Conservation (phyloP, 2,888 invertebrate genomes). For the Schizotus pectinicornis region DNA sequence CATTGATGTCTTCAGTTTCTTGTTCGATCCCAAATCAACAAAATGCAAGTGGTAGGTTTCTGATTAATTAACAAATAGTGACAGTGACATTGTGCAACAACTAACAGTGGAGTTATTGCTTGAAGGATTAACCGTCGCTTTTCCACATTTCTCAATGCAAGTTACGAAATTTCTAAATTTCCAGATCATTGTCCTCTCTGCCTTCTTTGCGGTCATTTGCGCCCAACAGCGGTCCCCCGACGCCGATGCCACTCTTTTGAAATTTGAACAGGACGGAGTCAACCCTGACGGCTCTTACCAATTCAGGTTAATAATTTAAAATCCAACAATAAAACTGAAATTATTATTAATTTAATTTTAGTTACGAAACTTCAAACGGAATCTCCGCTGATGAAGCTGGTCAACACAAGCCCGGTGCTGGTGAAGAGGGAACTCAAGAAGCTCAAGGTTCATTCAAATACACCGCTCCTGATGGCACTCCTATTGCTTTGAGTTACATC, state of each 20-base stretch:
- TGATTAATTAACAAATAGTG: conserved; percentile 8
- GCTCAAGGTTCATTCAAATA: conserved; percentile 72
- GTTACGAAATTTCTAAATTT: conserved; percentile 2
- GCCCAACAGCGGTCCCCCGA: conserved; percentile 38
- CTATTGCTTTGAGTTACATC: conserved; percentile 67
- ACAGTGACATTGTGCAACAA: conserved; percentile 5
- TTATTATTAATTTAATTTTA: conserved; percentile 24
- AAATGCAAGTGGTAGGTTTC: conserved; percentile 35
- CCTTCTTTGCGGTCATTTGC: conserved; percentile 7
- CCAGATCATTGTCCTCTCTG: conserved; percentile 25
- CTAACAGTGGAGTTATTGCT: conserved; percentile 1
- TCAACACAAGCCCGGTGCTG: conserved; percentile 55
- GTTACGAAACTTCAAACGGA: conserved; percentile 77
- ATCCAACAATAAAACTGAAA: not conserved
- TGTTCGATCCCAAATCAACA: conserved; percentile 11
- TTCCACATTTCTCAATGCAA: too few species aligned
- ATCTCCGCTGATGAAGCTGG: conserved; percentile 71
- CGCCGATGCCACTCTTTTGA: conserved; percentile 64
- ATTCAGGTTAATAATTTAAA: conserved; percentile 56
- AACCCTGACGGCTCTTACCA: conserved; percentile 69
- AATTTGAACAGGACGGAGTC: conserved; percentile 67
- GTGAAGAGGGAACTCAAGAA: conserved; percentile 56
- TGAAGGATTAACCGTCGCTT: too few species aligned
- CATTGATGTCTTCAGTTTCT: conserved; percentile 18
- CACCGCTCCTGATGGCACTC: conserved; percentile 70